Evolutionary conservation across 2,888 invertebrate species (phyloP), one percentile per base, ranked within the genome.

Genomic region (Drosophila lutescens): DNA sequence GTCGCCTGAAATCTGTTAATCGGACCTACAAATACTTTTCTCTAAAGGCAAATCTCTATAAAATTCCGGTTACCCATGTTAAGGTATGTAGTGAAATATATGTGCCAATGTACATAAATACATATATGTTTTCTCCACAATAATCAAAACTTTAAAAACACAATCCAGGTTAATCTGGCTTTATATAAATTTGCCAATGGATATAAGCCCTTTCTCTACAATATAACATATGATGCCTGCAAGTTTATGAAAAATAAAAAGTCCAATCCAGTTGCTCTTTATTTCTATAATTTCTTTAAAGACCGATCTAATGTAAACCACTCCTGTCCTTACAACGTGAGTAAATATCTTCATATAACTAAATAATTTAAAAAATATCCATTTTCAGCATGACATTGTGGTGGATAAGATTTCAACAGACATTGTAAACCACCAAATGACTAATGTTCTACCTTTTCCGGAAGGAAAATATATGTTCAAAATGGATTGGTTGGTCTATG

Each of bases 131-230:
- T 23, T 23, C 4, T 23, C 23, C 23, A 23, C 23, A 23, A 23
- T 23, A 23, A 23, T 23, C 23, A 23, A 23, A 23, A 23, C 4
- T 23, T 23, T 23, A 3, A 23, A 23, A 12, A 3, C 20, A 7
- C 41, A 6, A 4, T 40, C 3, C 4, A 65, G 68, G 2, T 47
- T 0, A 53, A 47, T 41, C 0, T 44, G 0, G 15, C n/a, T 2
- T 1, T 57, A 2, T 46, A 26, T 0, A 50, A 63, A 15, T 6
- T 20, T 40, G 0, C 2, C 2, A 23, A 23, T 23, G 23, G 23
- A 4, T 23, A 23, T 23, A 23, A 20, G 20, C 20, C 55, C 0
- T 62, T 68, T 34, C 46, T 62, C 2, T 68, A 68, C 12, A 65
- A 63, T 36, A 0, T 63, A 0, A 63, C 65, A 0, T 0, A 63